phyloP scores from a whole-genome alignment of 2,113 vertebrate genomes.

The Piaya cayana region DNA sequence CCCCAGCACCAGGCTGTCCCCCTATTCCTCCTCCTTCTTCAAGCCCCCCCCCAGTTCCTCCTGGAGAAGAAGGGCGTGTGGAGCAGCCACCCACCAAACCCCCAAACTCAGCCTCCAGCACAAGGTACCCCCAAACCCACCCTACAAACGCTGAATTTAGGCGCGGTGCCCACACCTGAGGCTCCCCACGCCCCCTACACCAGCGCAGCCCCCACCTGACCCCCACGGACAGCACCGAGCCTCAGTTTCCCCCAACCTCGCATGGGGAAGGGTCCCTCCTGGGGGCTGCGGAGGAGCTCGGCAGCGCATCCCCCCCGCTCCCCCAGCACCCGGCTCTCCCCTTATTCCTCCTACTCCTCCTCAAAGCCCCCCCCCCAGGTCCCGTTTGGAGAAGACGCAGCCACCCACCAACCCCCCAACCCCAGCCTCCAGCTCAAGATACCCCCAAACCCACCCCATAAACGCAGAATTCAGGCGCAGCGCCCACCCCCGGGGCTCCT shows the following conservation, averaged over 20 bases:
- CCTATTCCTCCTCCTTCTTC: background rate
- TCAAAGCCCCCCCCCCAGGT: background rate
- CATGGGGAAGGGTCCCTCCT: background rate
- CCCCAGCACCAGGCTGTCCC: background rate
- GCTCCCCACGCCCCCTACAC: background rate
- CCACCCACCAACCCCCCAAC: background rate
- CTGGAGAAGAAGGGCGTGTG: background rate
- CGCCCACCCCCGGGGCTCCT: background rate
- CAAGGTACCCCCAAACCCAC: background rate
- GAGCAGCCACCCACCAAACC: background rate
- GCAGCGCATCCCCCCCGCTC: background rate
- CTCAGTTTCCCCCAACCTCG: background rate
- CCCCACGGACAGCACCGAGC: background rate
- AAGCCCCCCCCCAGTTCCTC: background rate
- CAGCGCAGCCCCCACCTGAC: conserved; percentile 44
- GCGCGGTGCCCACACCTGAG: background rate
- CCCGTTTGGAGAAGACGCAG: background rate
- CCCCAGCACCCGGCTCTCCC: background rate
- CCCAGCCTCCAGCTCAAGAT: background rate
- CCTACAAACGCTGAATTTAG: background rate
- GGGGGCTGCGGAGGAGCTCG: background rate
- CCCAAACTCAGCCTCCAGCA: background rate
- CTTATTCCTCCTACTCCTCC: background rate
- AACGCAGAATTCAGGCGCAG: background rate
- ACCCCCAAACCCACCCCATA: background rate